phyloP scores from a whole-genome alignment of 2,888 invertebrate species.

The Anorthoa munda region DNA sequence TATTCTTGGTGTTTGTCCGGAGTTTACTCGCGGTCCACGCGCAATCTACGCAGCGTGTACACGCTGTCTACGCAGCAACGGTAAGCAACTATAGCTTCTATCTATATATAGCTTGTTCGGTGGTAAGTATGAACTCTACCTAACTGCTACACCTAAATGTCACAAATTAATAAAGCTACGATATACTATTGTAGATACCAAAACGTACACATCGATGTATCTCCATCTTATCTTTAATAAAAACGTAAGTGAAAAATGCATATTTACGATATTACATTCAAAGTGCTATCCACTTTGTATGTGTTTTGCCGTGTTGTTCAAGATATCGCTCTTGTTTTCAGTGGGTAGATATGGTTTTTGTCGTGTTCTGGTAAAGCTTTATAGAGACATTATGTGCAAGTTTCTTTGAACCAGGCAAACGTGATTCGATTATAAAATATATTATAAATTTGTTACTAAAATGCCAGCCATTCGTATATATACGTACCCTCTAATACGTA shows the following conservation, averaged over 20 bases:
- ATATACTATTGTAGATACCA: neutral
- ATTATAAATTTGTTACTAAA: neutral
- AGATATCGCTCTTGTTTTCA: conserved; percentile 57
- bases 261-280: conserved; percentile 55
- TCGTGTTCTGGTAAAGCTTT: conserved; percentile 44
- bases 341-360: conserved; percentile 62
- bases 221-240: conserved; percentile 12
- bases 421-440: conserved; percentile 1
- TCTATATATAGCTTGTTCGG: neutral
- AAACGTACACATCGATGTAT: conserved; percentile 5
- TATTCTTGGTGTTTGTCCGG: neutral
- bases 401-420: conserved; percentile 20
- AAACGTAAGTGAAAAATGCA: conserved; percentile 33
- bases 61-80: too few relatives aligned
- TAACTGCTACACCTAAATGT: neutral
- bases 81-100: too few relatives aligned
- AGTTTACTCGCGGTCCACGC: neutral
- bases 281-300: conserved; percentile 61
- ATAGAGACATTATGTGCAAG: conserved; percentile 37
- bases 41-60: neutral
- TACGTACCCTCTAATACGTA: neutral
- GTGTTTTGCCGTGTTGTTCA: conserved; percentile 55
- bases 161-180: neutral
- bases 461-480: neutral
- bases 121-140: neutral